Percentiles rank a stretch among this genome's conserved stretches.
Conservation (phyloP, 1,140 invertebrate species). For the Drosophila insularis region DNA sequence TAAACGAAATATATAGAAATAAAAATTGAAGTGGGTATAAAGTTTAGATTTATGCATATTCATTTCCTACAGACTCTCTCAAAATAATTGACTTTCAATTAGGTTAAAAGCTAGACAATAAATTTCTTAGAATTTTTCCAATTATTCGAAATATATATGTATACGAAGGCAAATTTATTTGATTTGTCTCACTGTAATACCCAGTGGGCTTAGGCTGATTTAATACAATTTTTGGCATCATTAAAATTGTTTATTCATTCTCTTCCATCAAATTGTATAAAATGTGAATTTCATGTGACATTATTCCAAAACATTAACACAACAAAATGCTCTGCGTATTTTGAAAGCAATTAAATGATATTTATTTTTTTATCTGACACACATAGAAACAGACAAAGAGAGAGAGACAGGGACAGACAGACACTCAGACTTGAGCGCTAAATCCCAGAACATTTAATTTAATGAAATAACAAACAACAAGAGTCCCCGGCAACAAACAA, state of each 20-base stretch:
- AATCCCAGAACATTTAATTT: slow-evolving; percentile 72
- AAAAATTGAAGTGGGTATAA: too few species aligned
- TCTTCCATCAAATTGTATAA: slow-evolving; percentile 22
- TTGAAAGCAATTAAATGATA: slow-evolving; percentile 66
- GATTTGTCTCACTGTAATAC: background rate
- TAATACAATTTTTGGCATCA: slow-evolving; percentile 14
- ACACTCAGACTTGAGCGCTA: slow-evolving; percentile 14
- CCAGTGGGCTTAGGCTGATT: slow-evolving; percentile 2
- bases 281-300: slow-evolving; percentile 36
- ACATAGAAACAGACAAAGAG: slow-evolving; percentile 10
- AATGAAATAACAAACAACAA: slow-evolving; percentile 75
- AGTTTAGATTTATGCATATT: too few species aligned
- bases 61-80: too few species aligned
- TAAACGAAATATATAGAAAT: too few species aligned
- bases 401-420: background rate
- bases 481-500: slow-evolving; percentile 48
- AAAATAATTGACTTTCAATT: background rate
- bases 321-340: slow-evolving; percentile 50
- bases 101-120: background rate
- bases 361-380: slow-evolving; percentile 64
- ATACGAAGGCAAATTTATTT: background rate
- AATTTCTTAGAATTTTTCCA: background rate
- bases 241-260: slow-evolving; percentile 5
- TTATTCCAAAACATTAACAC: slow-evolving; percentile 52
- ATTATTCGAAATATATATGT: background rate